These are phyloP conservation scores for Cheilosia vulpina DNA, from an alignment of 2,888 invertebrate species.

Conservation along the genomic window DNA sequence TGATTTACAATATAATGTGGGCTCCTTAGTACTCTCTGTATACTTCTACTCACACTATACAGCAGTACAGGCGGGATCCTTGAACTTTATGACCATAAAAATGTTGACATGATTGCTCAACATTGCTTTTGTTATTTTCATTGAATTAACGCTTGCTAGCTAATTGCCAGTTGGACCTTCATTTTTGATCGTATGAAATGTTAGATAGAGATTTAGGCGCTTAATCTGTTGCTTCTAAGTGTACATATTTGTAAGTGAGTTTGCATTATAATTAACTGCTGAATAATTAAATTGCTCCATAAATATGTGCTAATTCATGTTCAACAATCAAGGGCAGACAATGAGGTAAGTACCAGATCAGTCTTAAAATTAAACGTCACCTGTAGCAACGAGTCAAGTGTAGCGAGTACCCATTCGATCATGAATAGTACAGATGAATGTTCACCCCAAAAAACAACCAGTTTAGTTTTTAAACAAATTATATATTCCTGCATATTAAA, in stretches of 20 bases:
- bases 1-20: too few species aligned
- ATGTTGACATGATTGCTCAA: slow-evolving; percentile 16
- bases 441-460: slow-evolving; percentile 4
- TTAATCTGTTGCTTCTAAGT: background rate
- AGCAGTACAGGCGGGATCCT: slow-evolving; percentile 20
- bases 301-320: slow-evolving; percentile 4
- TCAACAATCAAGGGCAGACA: slow-evolving; percentile 1
- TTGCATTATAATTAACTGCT: background rate
- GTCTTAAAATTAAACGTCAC: slow-evolving; percentile 1
- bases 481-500: background rate
- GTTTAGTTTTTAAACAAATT: background rate
- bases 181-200: slow-evolving; percentile 5
- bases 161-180: slow-evolving; percentile 37
- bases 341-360: background rate
- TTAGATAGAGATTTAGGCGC: background rate
- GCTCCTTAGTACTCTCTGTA: too few species aligned
- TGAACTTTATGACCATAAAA: slow-evolving; percentile 34
- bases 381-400: slow-evolving; percentile 8
- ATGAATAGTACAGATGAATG: background rate
- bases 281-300: background rate
- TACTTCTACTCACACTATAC: too few species aligned
- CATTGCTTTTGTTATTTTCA: slow-evolving; percentile 15
- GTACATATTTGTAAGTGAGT: background rate
- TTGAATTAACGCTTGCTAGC: slow-evolving; percentile 15
- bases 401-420: slow-evolving; percentile 7